phyloP scores from a whole-genome alignment of 2,113 vertebrate species.

The Corvus moneduloides region DNA sequence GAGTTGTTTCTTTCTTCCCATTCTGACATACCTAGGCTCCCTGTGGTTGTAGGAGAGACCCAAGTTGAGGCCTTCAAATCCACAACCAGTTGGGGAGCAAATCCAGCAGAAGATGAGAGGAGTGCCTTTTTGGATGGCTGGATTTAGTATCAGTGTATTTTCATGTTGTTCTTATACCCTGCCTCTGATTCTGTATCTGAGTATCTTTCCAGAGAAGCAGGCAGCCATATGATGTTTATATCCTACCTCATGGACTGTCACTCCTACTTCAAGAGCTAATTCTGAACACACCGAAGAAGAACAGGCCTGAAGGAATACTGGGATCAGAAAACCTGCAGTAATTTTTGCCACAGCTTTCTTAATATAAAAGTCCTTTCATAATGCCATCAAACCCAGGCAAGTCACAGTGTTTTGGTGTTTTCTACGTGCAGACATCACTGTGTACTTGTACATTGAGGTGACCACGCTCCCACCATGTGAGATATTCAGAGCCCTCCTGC shows the following conservation, averaged over 20 bases:
- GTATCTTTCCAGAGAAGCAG: neutral
- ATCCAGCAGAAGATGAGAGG: neutral
- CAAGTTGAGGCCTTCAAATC: neutral
- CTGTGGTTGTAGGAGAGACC: neutral
- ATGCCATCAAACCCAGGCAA: neutral
- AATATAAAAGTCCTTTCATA: neutral
- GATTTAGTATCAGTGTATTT: neutral
- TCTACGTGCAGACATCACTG: neutral
- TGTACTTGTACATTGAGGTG: neutral
- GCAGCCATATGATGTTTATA: conserved; percentile 20
- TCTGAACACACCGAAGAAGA: neutral
- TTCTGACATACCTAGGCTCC: neutral
- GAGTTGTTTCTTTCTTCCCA: neutral
- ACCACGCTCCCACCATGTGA: neutral
- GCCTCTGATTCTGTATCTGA: neutral
- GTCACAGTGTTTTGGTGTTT: neutral
- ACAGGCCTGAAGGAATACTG: neutral
- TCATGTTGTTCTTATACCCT: neutral
- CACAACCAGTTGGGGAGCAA: neutral
- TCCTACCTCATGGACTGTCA: neutral
- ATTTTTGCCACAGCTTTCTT: neutral
- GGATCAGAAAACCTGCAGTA: neutral
- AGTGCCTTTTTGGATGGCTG: neutral
- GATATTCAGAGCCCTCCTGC: neutral
- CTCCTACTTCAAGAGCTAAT: conserved; percentile 14